A percentile compares a stretch with the other conserved stretches of the same genome.
Conservation (phyloP, 2,797 vertebrate genomes). For the Bucorvus abyssinicus region DNA sequence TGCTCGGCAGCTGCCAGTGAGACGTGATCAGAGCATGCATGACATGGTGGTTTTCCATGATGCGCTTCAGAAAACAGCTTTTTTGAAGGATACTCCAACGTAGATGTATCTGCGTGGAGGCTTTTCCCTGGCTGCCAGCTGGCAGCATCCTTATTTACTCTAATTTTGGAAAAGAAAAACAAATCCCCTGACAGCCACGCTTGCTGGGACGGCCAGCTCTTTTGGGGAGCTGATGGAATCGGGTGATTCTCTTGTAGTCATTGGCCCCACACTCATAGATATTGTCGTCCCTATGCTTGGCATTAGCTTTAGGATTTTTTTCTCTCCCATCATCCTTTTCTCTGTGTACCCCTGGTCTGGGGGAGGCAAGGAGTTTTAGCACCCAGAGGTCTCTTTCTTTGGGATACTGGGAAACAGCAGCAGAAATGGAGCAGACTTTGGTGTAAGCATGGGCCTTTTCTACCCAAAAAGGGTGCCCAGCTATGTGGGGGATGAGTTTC, state of each 20-base stretch:
- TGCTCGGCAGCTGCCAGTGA: background rate
- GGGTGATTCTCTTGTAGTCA: accelerated
- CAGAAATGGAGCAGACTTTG: background rate
- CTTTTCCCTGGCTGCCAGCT: background rate
- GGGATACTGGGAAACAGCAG: background rate
- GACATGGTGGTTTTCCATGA: background rate
- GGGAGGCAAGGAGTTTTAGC: background rate
- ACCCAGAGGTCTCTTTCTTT: background rate
- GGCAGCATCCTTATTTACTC: background rate
- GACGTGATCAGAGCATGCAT: accelerated
- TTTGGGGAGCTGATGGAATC: background rate
- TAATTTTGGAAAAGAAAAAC: background rate
- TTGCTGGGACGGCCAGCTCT: background rate
- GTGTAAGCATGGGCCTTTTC: background rate
- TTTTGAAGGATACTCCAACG: background rate
- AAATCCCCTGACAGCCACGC: background rate
- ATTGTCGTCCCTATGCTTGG: background rate
- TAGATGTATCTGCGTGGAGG: background rate
- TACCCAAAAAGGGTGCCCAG: background rate
- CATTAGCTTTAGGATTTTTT: background rate
- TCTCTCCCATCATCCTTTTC: background rate
- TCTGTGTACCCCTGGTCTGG: background rate
- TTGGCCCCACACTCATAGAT: accelerated
- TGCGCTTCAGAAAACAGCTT: background rate
- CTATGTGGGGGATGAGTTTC: background rate